Evolutionary conservation across 2,113 vertebrate species (phyloP).

Genomic region (Crotalus horridus): DNA sequence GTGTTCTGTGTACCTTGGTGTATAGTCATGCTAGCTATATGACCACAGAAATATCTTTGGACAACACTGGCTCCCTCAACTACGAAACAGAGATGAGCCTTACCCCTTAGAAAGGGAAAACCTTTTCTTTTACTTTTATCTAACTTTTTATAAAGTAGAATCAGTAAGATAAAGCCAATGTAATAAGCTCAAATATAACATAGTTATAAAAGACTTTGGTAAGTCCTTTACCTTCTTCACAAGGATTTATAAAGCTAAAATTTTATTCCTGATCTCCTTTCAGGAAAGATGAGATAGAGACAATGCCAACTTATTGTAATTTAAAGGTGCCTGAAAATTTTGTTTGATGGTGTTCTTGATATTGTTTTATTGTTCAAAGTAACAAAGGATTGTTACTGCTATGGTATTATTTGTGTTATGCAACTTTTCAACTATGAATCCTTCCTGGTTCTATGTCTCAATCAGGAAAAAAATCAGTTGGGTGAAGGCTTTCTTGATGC

Average conservation of each 20-base stretch:
- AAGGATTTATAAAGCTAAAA: not conserved
- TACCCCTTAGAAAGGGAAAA: not conserved
- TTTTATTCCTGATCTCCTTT: not conserved
- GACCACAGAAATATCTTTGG: not conserved
- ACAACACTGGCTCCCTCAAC: not conserved
- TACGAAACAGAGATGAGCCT: not conserved
- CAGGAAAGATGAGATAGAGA: not conserved
- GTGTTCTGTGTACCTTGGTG: not conserved
- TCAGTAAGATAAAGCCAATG: constrained; percentile 54
- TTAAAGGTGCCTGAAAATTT: not conserved
- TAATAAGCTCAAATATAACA: not conserved
- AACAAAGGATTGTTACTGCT: not conserved
- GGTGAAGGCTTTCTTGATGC: not conserved
- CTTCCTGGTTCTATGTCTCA: not conserved
- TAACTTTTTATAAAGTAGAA: constrained; percentile 59
- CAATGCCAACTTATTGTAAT: not conserved
- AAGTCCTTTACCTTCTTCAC: not conserved
- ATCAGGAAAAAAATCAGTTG: not conserved
- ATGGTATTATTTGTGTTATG: not conserved
- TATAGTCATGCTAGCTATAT: not conserved
- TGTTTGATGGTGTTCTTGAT: too few species aligned
- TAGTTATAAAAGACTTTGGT: not conserved
- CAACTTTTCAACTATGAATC: not conserved
- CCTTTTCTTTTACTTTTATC: constrained; percentile 12
- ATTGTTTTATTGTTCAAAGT: not conserved